Conservation (phyloP, 2,113 vertebrate genomes). For the Myodes glareolus region DNA sequence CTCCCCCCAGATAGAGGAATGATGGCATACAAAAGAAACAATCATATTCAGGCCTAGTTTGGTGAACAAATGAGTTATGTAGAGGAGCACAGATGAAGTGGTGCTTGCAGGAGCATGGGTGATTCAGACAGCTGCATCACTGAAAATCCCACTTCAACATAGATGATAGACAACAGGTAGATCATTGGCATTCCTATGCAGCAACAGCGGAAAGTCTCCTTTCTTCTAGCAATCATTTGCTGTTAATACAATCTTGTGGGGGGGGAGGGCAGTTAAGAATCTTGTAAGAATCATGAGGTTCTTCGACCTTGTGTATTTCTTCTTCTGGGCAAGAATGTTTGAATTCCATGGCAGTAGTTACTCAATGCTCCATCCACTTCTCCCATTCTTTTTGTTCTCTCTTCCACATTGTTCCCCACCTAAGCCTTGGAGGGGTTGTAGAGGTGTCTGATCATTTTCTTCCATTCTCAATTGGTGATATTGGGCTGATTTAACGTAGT, state of each 20-base stretch:
- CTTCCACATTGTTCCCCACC: background rate
- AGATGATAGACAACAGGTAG: background rate
- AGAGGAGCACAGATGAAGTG: background rate
- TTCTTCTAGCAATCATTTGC: too few relatives aligned
- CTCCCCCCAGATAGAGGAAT: background rate
- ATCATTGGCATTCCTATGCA: background rate
- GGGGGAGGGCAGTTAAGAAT: accelerated
- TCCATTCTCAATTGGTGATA: background rate
- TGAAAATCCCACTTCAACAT: background rate
- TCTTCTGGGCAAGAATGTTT: background rate
- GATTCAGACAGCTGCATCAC: background rate
- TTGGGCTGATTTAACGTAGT: background rate
- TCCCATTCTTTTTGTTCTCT: background rate
- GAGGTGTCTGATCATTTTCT: background rate
- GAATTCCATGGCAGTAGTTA: background rate
- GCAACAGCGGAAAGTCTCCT: background rate
- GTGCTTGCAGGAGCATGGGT: background rate
- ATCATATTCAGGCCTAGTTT: background rate
- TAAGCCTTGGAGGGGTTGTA: background rate
- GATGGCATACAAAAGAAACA: background rate
- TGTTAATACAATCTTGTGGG: background rate
- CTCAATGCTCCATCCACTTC: too few relatives aligned
- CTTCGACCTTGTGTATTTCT: background rate
- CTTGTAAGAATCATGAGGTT: background rate
- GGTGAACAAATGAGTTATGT: background rate